Evolutionary conservation across 2,888 invertebrate genomes (phyloP), one percentile per base, ranked within the genome.

Genomic region (Xanthorhoe spadicearia): DNA sequence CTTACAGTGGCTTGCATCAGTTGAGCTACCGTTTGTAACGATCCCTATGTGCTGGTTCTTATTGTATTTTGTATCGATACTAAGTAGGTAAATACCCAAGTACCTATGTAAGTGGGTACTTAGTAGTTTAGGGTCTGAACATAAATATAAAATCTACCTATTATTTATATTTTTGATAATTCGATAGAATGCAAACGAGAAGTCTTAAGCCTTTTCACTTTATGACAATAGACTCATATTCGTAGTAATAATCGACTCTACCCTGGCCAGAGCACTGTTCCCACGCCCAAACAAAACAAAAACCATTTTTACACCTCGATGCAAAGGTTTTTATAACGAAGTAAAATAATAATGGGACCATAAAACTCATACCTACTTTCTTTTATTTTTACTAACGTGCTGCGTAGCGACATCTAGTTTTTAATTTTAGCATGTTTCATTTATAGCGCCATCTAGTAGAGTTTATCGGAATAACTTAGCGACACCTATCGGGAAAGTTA

Each of bases 271-370:
- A 18, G 15, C n/a, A 23, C 2, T 57, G 82, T 92, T 93, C 93
- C 87, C 93, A 93, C 93, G 92, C 81, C 76, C 74, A 81, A 78
- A 77, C 83, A 86, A 83, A 89, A 90, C 88, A 86, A 88, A 90
- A 90, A 90, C 89, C 71, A 90, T 90, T 92, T 92, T 92, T 91
- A 92, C 93, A 92, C 93, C 92, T 92, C 87, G 87, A 86, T 85
- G 84, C 88, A 87, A 89, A 87, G 87, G 83, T 84, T 86, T 86
- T 83, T 82, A 83, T 71, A 77, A 82, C 77, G 82, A 82, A 85
- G 86, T 90, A 87, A 91, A 90, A 86, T 90, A 88, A 88, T 89
- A 86, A 89, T 88, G 84, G 81, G 84, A 78, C 77, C 80, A 78
- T 76, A 84, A 74, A 72, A 71, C 64, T 69, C 62, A 64, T 63